These are phyloP conservation scores for Holcopasites calliopsidis DNA, from an alignment of 1,140 invertebrate species.

Conservation along the genomic window DNA sequence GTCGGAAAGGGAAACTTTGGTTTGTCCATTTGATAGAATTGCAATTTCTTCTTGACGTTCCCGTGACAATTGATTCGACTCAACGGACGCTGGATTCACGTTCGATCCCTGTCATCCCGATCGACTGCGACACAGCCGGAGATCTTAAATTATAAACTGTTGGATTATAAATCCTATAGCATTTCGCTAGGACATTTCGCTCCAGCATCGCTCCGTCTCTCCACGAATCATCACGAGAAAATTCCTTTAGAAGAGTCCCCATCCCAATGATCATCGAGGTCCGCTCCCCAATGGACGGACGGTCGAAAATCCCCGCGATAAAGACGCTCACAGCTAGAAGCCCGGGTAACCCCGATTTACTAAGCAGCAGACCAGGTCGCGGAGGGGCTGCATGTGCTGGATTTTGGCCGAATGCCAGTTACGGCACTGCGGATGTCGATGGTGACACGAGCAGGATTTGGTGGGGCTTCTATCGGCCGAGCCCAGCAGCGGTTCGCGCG, in stretches of 20 bases:
- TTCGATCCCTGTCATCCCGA: neutral
- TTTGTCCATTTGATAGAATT: neutral
- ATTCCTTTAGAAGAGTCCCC: slow-evolving; percentile 23
- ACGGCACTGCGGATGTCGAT: slow-evolving; percentile 77
- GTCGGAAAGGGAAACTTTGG: neutral
- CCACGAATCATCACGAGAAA: too few species aligned
- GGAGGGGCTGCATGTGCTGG: slow-evolving; percentile 53
- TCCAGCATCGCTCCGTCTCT: too few species aligned
- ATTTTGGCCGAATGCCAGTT: slow-evolving; percentile 72
- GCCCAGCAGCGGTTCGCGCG: neutral
- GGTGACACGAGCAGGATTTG: slow-evolving; percentile 64
- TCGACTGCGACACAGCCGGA: neutral
- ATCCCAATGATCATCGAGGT: slow-evolving; percentile 32
- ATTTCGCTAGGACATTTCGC: neutral
- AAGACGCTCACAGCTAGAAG: slow-evolving; percentile 57
- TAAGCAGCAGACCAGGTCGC: slow-evolving; percentile 40
- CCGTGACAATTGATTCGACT: too few species aligned
- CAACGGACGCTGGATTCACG: neutral
- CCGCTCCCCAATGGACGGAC: slow-evolving; percentile 7
- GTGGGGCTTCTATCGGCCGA: slow-evolving; percentile 38
- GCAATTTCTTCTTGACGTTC: neutral
- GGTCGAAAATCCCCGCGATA: slow-evolving; percentile 57
- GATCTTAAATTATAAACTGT: neutral
- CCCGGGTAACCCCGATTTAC: slow-evolving; percentile 62
- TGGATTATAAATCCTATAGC: neutral